Base-by-base conservation (phyloP, 2,113 vertebrate species). In the Synodontis membranacea region DNA sequence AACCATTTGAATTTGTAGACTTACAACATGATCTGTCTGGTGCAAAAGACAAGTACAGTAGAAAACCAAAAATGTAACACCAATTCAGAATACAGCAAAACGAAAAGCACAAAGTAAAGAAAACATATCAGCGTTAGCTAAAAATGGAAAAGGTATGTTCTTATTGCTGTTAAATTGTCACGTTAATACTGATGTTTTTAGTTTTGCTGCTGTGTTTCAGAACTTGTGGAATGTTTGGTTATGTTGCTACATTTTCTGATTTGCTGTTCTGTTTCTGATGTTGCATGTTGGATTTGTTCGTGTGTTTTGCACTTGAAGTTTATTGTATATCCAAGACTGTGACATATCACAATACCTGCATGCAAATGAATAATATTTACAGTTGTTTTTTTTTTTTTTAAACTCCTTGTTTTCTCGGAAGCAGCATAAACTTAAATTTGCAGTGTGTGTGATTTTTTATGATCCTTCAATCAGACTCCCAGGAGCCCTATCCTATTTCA, bases 401-500 rank as follows among this genome's bases (percentile, higher is more conserved):
- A 70, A 50, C 21, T n/a, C 9, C 58, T 52, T 79, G 7, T 50
- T 31, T 78, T 28, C 17, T 15, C 60, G 9, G 15, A 83, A 52
- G n/a, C 48, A 48, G 28, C 11, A 48, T 50, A 83, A 72, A 54
- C 5, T n/a, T 34, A 31, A 84, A 84, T 84, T n/a, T 48, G 46
- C 9, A 76, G 14, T 28, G 37, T 31, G 42, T 76, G 72, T n/a
- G n/a, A n/a, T 34, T 46, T 48, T 62, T 31, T 1, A 12, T 62
- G 28, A 46, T 58, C 15, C 34, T 75, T 6, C 21, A 62, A 48
- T 1, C 54, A 84, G 83, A 76, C 17, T 15, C 28, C 19, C 21
- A 50, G 39, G 15, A 23, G 39, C 83, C 83, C 7, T 84, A 84
- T 76, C 70, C 70, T 34, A 76, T 84, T 62, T 76, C 70, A 11